Percentiles rank a stretch among this genome's conserved stretches.
Conservation (phyloP, 2,113 vertebrate genomes). For the Gorsachius goisagi region DNA sequence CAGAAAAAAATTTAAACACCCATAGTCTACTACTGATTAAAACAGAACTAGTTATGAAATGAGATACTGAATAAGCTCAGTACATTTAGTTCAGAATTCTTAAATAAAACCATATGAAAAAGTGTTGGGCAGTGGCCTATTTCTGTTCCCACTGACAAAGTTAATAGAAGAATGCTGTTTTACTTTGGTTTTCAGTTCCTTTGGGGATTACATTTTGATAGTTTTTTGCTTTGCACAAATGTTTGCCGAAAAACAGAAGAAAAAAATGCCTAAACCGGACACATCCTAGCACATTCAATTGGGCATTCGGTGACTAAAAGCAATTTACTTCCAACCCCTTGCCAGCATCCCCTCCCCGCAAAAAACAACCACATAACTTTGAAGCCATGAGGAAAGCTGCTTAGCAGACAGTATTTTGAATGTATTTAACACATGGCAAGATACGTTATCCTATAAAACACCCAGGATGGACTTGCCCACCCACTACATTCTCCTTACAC, state of each 20-base stretch:
- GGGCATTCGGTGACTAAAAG: not conserved
- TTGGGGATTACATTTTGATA: not conserved
- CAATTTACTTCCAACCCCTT: not conserved
- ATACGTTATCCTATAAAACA: not conserved
- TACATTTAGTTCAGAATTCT: not conserved
- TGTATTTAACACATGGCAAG: not conserved
- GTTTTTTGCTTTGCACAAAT: not conserved
- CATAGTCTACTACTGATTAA: not conserved
- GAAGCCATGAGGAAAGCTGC: not conserved
- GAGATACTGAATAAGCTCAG: not conserved
- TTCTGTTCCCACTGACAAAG: not conserved
- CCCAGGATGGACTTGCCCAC: too few relatives aligned
- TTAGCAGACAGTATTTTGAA: not conserved
- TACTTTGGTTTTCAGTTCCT: not conserved
- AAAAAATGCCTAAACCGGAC: not conserved
- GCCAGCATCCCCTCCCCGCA: accelerated
- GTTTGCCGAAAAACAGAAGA: not conserved
- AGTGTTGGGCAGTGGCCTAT: not conserved
- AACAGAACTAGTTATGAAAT: not conserved
- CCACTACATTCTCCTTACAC: not conserved
- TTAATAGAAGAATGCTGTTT: not conserved
- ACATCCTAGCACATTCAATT: not conserved
- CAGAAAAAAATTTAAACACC: not conserved
- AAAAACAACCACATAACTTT: not conserved
- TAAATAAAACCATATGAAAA: not conserved